Conservation (phyloP, 2,797 vertebrate genomes). For the Crossoptilon crossoptilon region DNA sequence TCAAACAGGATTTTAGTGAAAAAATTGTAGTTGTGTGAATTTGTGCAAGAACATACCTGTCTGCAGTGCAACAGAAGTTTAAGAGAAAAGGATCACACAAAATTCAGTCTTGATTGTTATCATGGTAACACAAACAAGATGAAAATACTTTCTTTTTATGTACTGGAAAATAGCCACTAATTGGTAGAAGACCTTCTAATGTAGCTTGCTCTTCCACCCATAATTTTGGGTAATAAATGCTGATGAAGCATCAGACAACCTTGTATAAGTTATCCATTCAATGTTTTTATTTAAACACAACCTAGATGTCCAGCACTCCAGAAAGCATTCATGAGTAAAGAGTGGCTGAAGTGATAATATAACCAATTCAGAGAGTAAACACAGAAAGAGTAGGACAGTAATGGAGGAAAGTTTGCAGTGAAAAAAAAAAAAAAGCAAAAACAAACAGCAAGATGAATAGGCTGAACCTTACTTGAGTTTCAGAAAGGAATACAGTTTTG, state of each 20-base stretch:
- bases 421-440: neutral
- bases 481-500: neutral
- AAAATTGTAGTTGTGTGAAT: neutral
- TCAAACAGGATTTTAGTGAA: neutral
- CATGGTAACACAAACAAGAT: neutral
- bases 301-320: neutral
- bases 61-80: neutral
- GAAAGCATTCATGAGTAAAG: neutral
- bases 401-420: neutral
- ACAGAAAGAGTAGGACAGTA: neutral
- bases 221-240: neutral
- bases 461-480: neutral
- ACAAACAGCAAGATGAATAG: neutral
- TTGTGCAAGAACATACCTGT: rapidly evolving
- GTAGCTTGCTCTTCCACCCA: neutral
- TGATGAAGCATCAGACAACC: neutral
- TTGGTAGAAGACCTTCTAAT: neutral
- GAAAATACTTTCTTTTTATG: neutral
- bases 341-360: neutral
- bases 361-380: neutral
- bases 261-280: neutral
- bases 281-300: neutral
- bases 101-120: neutral
- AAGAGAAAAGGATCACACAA: neutral
- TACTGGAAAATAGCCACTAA: neutral